phyloP scores from a whole-genome alignment of 2,797 vertebrate genomes.

The Silurus lanzhouensis region DNA sequence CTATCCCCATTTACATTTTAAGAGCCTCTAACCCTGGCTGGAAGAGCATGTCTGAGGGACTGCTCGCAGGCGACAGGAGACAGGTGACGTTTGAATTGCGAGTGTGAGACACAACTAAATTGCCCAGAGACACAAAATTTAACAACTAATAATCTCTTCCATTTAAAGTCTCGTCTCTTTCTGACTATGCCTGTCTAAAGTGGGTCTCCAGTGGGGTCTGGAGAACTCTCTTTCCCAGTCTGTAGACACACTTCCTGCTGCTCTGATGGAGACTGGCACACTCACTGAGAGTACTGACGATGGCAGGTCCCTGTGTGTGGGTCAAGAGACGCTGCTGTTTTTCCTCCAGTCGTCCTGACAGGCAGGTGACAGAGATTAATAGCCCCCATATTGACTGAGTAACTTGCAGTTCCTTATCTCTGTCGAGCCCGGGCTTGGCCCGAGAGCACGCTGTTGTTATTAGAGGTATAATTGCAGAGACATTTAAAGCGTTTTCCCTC shows the following conservation, averaged over 20 bases:
- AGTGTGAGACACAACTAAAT: conserved; percentile 35
- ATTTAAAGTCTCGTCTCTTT: conserved; percentile 50
- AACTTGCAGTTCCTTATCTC: conserved; percentile 90
- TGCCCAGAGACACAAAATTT: conserved; percentile 65
- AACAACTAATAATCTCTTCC: conserved; percentile 76
- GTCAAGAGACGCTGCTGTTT: conserved; percentile 86
- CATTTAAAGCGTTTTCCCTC: conserved; percentile 97
- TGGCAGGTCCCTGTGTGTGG: conserved; percentile 74
- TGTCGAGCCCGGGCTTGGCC: conserved; percentile 85
- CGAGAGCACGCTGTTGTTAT: conserved; percentile 86
- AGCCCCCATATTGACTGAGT: conserved; percentile 89
- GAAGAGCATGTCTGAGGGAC: conserved; percentile 25
- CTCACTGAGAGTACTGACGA: conserved; percentile 59
- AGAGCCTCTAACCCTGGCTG: conserved; percentile 25
- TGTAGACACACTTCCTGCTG: conserved; percentile 66
- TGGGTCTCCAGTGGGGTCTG: conserved; percentile 41
- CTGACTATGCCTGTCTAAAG: conserved; percentile 45
- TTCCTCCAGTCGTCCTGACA: conserved; percentile 82
- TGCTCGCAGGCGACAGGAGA: conserved; percentile 28
- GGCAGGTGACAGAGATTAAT: conserved; percentile 91
- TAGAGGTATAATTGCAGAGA: conserved; percentile 96
- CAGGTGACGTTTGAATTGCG: conserved; percentile 16
- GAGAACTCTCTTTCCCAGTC: conserved; percentile 22
- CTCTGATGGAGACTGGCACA: conserved; percentile 61
- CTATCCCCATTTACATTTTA: conserved; percentile 37